Base-by-base conservation (phyloP, 2,888 invertebrate genomes). In the Hypomecis punctinalis region DNA sequence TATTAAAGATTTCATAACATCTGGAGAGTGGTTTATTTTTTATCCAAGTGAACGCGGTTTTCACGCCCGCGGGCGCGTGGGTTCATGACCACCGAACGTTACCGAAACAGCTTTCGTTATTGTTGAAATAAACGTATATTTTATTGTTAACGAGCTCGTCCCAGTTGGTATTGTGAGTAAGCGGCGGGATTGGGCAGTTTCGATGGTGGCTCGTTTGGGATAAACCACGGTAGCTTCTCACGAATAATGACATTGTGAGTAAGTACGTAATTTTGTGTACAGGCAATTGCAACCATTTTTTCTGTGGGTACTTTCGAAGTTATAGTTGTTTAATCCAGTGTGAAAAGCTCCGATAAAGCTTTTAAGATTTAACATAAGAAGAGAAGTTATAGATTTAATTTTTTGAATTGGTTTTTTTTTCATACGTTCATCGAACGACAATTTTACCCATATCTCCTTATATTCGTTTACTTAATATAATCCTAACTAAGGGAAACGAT, bases 31-130 rank as follows among this genome's bases (percentile, higher is more conserved):
- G 60, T 64, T 60, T 69, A 61, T 69, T 69, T 63, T 69, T 69
- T 67, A 62, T 69, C 62, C 47, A 39, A 60, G 9, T 13, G 48
- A 48, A n/a, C 36, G 48, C 36, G 10, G 37, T 63, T 51, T 59
- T 54, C 35, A 42, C 66, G 57, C 53, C 49, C 53, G 60, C 59
- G 52, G 33, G 45, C 57, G 65, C 57, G 81, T 80, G 79, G 80
- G 81, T 74, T 76, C 73, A 75, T 66, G 76, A 74, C 71, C 74
- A 57, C 59, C 45, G 48, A 53, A 37, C 51, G 54, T 55, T 67
- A 64, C 54, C 47, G 67, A 72, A 72, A 71, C 72, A 61, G 72
- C 72, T 77, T 74, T 76, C 69, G 63, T 76, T 73, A 69, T 76
- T 70, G 60, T 54, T 63, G 57, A 74, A 74, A 73, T 69, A 62